Evolutionary conservation across 2,113 vertebrate species (phyloP).

Genomic region (Perca schrenkii): DNA sequence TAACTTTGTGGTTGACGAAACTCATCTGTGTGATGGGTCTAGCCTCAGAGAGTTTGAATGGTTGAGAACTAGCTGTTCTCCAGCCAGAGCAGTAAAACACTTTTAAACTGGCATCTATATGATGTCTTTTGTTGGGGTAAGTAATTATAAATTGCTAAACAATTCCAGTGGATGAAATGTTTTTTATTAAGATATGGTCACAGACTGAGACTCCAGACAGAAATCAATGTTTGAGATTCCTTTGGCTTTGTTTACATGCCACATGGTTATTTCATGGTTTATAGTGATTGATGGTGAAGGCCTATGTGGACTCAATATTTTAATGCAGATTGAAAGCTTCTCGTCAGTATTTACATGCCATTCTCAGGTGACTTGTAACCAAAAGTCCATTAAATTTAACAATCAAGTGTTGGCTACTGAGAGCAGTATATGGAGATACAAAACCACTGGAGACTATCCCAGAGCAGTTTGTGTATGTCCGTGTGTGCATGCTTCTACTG

Average conservation of each 20-base stretch:
- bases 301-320: constrained; percentile 64
- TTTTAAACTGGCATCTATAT: constrained; percentile 52
- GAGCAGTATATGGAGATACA: constrained; percentile 73
- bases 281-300: constrained; percentile 64
- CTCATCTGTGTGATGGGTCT: constrained; percentile 33
- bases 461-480: constrained; percentile 40
- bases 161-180: constrained; percentile 47
- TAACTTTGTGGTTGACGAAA: constrained; percentile 40
- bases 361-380: constrained; percentile 68
- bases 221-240: constrained; percentile 61
- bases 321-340: constrained; percentile 61
- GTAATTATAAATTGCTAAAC: constrained; percentile 53
- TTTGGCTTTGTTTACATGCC: constrained; percentile 62
- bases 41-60: constrained; percentile 38
- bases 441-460: constrained; percentile 70
- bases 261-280: constrained; percentile 59
- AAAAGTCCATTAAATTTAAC: constrained; percentile 76
- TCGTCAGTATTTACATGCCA: constrained; percentile 67
- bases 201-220: constrained; percentile 46
- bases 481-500: constrained; percentile 2
- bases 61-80: constrained; percentile 45
- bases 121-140: constrained; percentile 41
- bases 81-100: constrained; percentile 44
- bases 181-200: constrained; percentile 56
- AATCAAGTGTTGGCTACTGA: constrained; percentile 83